These are phyloP conservation scores for Eristalis pertinax DNA, from an alignment of 2,888 invertebrate genomes.

Conservation along the genomic window DNA sequence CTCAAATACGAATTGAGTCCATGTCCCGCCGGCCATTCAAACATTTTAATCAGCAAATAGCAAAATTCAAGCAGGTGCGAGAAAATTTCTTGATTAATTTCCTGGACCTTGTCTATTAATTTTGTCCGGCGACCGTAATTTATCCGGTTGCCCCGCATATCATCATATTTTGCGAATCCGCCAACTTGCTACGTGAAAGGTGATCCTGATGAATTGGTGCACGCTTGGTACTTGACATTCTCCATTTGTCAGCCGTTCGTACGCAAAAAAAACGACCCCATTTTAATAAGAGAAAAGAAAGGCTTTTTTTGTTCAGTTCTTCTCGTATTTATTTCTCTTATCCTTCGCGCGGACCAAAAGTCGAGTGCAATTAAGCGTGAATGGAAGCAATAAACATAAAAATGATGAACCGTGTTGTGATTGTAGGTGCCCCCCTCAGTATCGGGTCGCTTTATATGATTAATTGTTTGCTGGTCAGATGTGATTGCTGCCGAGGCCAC, in stretches of 20 bases:
- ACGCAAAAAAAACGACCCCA: conserved; percentile 21
- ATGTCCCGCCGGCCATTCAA: background rate
- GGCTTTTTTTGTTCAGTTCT: background rate
- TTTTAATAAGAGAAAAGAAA: conserved; percentile 31
- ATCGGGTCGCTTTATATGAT: conserved; percentile 48
- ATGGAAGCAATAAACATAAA: conserved; percentile 65
- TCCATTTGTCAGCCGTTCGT: conserved; percentile 20
- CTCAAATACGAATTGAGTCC: background rate
- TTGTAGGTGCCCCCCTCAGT: conserved; percentile 1
- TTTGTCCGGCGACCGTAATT: conserved; percentile 19
- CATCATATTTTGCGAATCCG: background rate
- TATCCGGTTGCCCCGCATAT: conserved; percentile 25
- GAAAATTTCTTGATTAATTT: conserved; percentile 48
- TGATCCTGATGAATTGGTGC: conserved; percentile 55
- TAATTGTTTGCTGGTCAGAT: conserved; percentile 39
- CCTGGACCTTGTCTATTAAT: conserved; percentile 11
- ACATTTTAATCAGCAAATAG: conserved; percentile 14
- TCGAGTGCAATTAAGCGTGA: conserved; percentile 64
- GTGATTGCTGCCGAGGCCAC: conserved; percentile 17
- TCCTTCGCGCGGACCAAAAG: conserved; percentile 5
- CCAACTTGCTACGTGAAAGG: background rate
- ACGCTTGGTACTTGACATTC: conserved; percentile 39
- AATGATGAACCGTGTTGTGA: conserved; percentile 43
- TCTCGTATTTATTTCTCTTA: background rate
- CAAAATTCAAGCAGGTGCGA: background rate